Evolutionary conservation across 1,140 invertebrate species (phyloP).

Genomic region (Hermetia illucens): DNA sequence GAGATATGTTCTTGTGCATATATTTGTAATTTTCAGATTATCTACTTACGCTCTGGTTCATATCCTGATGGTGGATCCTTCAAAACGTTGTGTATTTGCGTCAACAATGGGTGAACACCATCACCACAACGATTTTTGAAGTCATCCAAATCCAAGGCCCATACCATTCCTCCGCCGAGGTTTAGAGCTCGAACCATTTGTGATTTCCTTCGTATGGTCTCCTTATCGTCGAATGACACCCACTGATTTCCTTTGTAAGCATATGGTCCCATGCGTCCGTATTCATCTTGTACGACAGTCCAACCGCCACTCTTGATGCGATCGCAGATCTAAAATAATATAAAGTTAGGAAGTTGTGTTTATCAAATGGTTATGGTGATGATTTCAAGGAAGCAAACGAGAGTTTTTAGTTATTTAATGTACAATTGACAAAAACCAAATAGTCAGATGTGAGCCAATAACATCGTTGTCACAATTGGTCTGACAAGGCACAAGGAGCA

Average conservation of each 20-base stretch:
- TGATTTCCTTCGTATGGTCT: slow-evolving; percentile 63
- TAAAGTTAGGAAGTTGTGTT: slow-evolving; percentile 10
- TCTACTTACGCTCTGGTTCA: slow-evolving; percentile 17
- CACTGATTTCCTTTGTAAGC: slow-evolving; percentile 75
- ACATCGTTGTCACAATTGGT: too few species aligned
- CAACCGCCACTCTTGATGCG: slow-evolving; percentile 59
- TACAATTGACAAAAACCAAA: slow-evolving; percentile 1
- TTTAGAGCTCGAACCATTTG: slow-evolving; percentile 58
- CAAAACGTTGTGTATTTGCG: slow-evolving; percentile 50
- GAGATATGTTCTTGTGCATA: too few species aligned
- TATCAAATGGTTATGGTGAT: neutral
- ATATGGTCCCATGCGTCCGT: slow-evolving; percentile 68
- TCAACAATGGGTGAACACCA: slow-evolving; percentile 60
- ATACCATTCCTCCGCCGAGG: slow-evolving; percentile 78
- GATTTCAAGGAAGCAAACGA: neutral
- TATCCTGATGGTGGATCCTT: slow-evolving; percentile 19
- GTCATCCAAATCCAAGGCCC: slow-evolving; percentile 82
- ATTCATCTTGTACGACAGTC: slow-evolving; percentile 61
- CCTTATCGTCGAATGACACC: slow-evolving; percentile 75
- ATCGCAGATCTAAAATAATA: slow-evolving; percentile 62
- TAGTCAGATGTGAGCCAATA: neutral
- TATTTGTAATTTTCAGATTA: neutral
- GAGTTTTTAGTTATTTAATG: neutral
- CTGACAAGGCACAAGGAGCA: too few species aligned
- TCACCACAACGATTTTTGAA: slow-evolving; percentile 58